A percentile compares a stretch with the other conserved stretches of the same genome.
These are phyloP conservation scores for Sebastes kiyomatsui DNA, from an alignment of 2,797 vertebrate genomes.

Conservation along the genomic window DNA sequence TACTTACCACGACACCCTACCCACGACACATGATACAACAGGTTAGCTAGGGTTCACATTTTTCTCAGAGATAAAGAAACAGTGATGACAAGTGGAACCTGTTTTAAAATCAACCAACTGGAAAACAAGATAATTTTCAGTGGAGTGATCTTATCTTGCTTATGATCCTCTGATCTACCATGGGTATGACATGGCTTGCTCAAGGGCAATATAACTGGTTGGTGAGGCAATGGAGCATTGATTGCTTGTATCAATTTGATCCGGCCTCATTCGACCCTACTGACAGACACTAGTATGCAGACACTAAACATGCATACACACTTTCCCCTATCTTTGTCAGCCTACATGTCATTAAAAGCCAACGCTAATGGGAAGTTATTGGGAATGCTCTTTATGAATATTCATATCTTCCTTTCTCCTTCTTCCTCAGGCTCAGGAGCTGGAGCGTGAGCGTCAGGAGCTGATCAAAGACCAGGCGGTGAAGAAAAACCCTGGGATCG, in stretches of 20 bases:
- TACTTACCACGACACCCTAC: not conserved
- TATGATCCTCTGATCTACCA: not conserved
- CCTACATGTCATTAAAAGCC: not conserved
- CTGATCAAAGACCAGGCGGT: slow-evolving; percentile 95
- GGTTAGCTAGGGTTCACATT: not conserved
- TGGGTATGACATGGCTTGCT: not conserved
- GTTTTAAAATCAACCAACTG: not conserved
- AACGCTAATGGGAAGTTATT: not conserved
- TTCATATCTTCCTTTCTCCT: not conserved
- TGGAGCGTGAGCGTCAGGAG: slow-evolving; percentile 95
- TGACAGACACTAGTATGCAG: not conserved
- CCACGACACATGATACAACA: not conserved
- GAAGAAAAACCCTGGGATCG: slow-evolving; percentile 95
- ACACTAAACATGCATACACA: not conserved
- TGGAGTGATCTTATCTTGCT: too few species aligned
- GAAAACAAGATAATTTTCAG: not conserved
- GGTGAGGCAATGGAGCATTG: not conserved
- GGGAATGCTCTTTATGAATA: not conserved
- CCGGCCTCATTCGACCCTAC: not conserved
- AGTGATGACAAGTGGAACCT: not conserved
- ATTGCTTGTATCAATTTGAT: too few species aligned
- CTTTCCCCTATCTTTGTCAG: not conserved
- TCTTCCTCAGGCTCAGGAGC: slow-evolving; percentile 83
- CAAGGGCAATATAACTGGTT: not conserved
- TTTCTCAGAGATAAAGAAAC: not conserved